These are phyloP conservation scores for Gallinago paraguaiae DNA, from an alignment of 2,113 vertebrate genomes.

Conservation along the genomic window DNA sequence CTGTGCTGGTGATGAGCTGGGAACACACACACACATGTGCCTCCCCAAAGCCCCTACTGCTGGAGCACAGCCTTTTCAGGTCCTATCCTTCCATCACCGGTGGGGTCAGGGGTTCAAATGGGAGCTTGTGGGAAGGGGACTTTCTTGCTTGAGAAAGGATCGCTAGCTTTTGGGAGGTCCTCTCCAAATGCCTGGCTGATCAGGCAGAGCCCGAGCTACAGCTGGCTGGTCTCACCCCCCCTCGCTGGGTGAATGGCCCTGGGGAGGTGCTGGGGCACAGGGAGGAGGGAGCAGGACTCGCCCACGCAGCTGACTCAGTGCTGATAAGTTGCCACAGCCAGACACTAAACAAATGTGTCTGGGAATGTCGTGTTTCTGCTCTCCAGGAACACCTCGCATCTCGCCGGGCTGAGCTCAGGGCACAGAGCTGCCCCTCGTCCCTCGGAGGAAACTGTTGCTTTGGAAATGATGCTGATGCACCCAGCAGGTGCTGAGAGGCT, in stretches of 20 bases:
- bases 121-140: background rate
- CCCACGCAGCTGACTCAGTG: background rate
- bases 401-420: background rate
- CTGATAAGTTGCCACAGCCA: background rate
- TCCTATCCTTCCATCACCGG: background rate
- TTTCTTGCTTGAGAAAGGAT: background rate
- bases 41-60: rapidly evolving
- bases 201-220: background rate
- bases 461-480: background rate
- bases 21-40: rapidly evolving
- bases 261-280: background rate
- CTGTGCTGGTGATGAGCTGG: background rate
- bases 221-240: background rate
- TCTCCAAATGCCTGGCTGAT: background rate
- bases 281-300: background rate
- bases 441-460: background rate
- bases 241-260: background rate
- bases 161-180: background rate
- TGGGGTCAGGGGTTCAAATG: background rate
- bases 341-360: background rate
- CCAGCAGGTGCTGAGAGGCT: background rate
- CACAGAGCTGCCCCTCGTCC: background rate
- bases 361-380: background rate
- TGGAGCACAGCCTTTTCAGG: background rate
- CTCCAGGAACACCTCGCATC: background rate